Base-by-base conservation (phyloP, 2,797 vertebrate genomes). In the Propithecus deckenii region DNA sequence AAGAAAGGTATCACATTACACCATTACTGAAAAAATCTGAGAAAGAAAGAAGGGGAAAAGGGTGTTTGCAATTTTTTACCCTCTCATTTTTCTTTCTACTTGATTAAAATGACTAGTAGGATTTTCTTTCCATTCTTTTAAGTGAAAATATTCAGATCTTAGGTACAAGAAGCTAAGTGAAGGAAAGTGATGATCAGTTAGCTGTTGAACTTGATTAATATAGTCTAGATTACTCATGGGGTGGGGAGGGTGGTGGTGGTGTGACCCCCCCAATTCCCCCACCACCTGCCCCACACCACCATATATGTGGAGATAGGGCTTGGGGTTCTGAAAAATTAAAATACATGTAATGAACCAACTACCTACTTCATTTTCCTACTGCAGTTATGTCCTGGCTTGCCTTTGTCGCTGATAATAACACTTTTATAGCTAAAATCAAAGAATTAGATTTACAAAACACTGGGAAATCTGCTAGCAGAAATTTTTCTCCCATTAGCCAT, bases 381-480 rank as follows among this genome's bases (percentile, higher is more conserved):
- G 65, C 30, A 17, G 72, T 17, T 86, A 23, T 9, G 2, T 12
- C n/a, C 89, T 38, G 57, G 11, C 89, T 97, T 79, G 15, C 84
- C 97, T 95, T 98, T 97, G 96, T 98, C 98, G 92, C 91, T 74
- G 88, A 63, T 94, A 97, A 95, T 92, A 96, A 97, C 97, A 88
- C 79, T 87, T 89, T 89, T 50, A 88, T 84, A 96, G 91, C 80
- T 97, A 88, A 97, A 98, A 41, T 84, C 96, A 97, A 97, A 96
- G 94, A 94, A 55, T 95, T 89, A 48, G 65, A 91, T 95, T 95
- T 98, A 86, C 90, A 95, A 91, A 97, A 96, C 98, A 57, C 71
- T 96, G 94, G 94, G 95, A 92, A 94, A 83, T 97, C 87, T 75
- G 89, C 50, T 96, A 89, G 84, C 92, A 94, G 97, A 96, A 97